phyloP scores from a whole-genome alignment of 92 coral and sea anemone genomes.

The Porites rus region DNA sequence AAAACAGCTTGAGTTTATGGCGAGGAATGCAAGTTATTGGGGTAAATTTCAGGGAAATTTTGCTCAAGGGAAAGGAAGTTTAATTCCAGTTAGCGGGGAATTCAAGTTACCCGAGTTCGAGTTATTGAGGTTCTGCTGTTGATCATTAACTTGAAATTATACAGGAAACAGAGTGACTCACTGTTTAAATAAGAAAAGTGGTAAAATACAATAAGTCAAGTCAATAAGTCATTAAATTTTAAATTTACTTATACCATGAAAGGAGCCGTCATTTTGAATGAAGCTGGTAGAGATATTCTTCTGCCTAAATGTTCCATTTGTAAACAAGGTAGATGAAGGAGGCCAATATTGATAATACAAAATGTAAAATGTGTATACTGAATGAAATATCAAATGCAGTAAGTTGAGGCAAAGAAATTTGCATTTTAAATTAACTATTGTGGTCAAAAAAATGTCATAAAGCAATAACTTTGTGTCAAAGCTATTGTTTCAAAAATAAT shows the following conservation, averaged over 20 bases:
- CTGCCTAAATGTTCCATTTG: slow-evolving; percentile 13
- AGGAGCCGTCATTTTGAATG: slow-evolving; percentile 46
- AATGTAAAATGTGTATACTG: background rate
- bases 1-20: too few relatives aligned
- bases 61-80: too few relatives aligned
- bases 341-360: background rate
- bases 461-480: background rate
- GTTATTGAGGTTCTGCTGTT: too few relatives aligned
- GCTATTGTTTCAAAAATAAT: background rate
- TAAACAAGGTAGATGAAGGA: background rate
- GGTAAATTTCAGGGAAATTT: too few relatives aligned
- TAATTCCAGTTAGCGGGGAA: too few relatives aligned
- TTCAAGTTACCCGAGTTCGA: too few relatives aligned
- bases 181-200: too few relatives aligned
- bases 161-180: background rate
- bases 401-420: background rate
- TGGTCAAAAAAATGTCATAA: background rate
- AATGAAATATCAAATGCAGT: background rate
- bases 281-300: slow-evolving; percentile 72
- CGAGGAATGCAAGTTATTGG: too few relatives aligned
- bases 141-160: too few relatives aligned
- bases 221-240: background rate
- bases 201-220: background rate
- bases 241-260: slow-evolving; percentile 9
- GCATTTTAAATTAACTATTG: slow-evolving; percentile 13